Percentiles rank a stretch among this genome's conserved stretches.
phyloP scores from a whole-genome alignment of 2,797 vertebrate genomes.

The Sebastes ruberrimus region DNA sequence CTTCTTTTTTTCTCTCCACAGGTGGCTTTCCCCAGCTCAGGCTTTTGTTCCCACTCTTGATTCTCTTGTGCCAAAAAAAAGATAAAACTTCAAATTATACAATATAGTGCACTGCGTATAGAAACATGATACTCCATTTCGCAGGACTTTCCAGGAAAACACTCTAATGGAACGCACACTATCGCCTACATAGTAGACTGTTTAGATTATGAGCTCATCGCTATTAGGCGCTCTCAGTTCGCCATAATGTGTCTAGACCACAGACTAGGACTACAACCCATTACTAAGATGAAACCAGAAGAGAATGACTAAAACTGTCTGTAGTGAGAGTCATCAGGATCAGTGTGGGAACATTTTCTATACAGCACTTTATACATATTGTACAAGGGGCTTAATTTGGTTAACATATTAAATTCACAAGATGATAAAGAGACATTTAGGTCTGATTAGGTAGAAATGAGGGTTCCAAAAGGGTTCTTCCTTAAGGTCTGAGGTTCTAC shows the following conservation, averaged over 20 bases:
- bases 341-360: neutral
- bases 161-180: conserved; percentile 9
- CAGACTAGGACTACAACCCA: conserved; percentile 25
- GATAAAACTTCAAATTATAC: neutral
- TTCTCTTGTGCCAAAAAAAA: neutral
- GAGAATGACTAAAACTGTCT: conserved; percentile 33
- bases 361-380: neutral
- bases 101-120: neutral
- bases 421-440: neutral
- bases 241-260: conserved; percentile 27
- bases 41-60: neutral
- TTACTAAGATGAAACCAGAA: conserved; percentile 40
- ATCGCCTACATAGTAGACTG: conserved; percentile 8
- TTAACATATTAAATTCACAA: conserved; percentile 8
- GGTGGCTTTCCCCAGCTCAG: neutral
- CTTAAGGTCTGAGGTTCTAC: neutral
- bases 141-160: conserved; percentile 19
- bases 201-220: conserved; percentile 46
- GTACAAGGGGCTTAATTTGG: conserved; percentile 4
- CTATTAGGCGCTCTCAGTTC: conserved; percentile 14
- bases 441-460: neutral
- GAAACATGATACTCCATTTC: neutral
- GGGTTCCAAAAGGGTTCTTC: neutral
- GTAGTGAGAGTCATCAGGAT: neutral
- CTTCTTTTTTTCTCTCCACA: conserved; percentile 16